Evolutionary conservation across 2,888 invertebrate species (phyloP).

Genomic region (Himalopsyche kuldschensis): DNA sequence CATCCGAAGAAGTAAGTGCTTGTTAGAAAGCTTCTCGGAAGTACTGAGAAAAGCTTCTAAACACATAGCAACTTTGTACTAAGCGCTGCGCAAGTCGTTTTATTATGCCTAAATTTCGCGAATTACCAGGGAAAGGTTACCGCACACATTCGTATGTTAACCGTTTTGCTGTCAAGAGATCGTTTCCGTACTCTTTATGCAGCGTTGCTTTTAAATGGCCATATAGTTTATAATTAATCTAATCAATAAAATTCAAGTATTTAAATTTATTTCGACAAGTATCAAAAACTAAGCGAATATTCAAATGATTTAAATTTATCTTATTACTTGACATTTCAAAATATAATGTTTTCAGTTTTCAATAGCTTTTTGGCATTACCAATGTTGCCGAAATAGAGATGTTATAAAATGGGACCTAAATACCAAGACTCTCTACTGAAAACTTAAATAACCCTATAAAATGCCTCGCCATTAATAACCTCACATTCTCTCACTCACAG

Average conservation of each 20-base stretch:
- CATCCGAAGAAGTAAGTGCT: constrained; percentile 6
- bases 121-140: neutral
- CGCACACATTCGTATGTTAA: neutral
- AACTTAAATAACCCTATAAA: too few relatives aligned
- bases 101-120: neutral
- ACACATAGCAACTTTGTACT: neutral
- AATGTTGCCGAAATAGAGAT: too few relatives aligned
- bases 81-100: neutral
- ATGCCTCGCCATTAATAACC: too few relatives aligned
- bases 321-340: too few relatives aligned
- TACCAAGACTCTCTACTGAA: too few relatives aligned
- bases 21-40: neutral
- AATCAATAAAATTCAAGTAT: neutral
- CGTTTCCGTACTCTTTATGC: neutral
- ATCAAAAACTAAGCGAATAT: too few relatives aligned
- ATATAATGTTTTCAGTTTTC: too few relatives aligned
- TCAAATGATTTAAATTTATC: too few relatives aligned
- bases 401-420: too few relatives aligned
- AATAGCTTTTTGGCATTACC: too few relatives aligned
- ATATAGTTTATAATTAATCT: neutral
- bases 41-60: neutral
- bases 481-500: too few relatives aligned
- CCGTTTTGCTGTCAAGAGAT: neutral
- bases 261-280: too few relatives aligned
- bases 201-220: neutral